Percentiles rank a stretch among this genome's conserved stretches.
Conservation (phyloP, 1,140 invertebrate genomes). For the Homalodisca vitripennis region DNA sequence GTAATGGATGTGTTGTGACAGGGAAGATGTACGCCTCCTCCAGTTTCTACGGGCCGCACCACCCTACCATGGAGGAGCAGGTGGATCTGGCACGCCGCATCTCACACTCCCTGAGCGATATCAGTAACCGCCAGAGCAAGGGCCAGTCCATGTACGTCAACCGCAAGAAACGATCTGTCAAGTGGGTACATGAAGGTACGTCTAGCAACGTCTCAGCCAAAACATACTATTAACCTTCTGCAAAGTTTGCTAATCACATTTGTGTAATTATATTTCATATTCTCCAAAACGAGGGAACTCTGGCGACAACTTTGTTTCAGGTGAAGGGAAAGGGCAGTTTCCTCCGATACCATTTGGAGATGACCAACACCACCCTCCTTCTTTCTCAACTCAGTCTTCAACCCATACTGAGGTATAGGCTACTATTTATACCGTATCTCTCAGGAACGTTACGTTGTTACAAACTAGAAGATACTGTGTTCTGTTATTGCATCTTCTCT, state of each 20-base stretch:
- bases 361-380: background rate
- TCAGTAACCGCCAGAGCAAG: slow-evolving; percentile 86
- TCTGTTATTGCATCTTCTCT: too few relatives aligned
- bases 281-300: too few relatives aligned
- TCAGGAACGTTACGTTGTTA: too few relatives aligned
- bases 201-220: too few relatives aligned
- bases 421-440: too few relatives aligned
- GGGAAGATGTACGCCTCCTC: slow-evolving; percentile 92
- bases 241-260: too few relatives aligned
- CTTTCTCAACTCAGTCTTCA: background rate
- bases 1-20: slow-evolving; percentile 46
- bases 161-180: slow-evolving; percentile 86
- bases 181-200: slow-evolving; percentile 92
- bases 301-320: too few relatives aligned
- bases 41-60: slow-evolving; percentile 87
- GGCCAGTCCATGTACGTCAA: slow-evolving; percentile 96
- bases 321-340: background rate
- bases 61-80: slow-evolving; percentile 94
- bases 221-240: too few relatives aligned
- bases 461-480: too few relatives aligned
- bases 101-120: slow-evolving; percentile 87
- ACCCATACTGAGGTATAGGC: background rate
- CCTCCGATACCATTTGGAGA: background rate
- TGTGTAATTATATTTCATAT: too few relatives aligned
- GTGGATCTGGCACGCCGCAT: slow-evolving; percentile 88